These are phyloP conservation scores for Agrotis exclamationis DNA, from an alignment of 2,888 invertebrate genomes.

Conservation along the genomic window DNA sequence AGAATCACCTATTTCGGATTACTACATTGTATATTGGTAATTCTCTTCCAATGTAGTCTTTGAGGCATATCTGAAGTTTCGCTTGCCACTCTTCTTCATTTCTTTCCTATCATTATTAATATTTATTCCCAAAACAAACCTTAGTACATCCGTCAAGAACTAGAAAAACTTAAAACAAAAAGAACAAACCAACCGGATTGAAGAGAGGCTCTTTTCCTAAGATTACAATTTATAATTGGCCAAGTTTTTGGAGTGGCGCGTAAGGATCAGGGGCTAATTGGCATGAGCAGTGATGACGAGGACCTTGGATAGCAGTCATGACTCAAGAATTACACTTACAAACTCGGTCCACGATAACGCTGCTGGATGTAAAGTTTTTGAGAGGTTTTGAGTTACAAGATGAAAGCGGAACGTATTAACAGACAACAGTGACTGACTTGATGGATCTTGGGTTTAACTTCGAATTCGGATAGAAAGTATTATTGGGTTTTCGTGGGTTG, in stretches of 20 bases:
- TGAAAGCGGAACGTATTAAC: conserved; percentile 20
- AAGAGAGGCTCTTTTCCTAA: conserved; percentile 35
- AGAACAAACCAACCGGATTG: conserved; percentile 40
- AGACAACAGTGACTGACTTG: no score
- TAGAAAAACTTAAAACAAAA: conserved; percentile 24
- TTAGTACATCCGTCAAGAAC: background rate
- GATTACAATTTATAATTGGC: conserved; percentile 71
- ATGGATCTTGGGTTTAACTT: no score
- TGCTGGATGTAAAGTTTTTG: conserved; percentile 71
- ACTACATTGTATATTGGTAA: no score
- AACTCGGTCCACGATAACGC: conserved; percentile 77
- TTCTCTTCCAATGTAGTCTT: no score
- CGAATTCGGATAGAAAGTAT: no score
- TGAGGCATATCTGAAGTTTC: no score
- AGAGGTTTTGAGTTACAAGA: conserved; percentile 36
- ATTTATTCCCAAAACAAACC: background rate
- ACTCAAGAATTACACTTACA: conserved; percentile 78
- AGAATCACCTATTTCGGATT: no score
- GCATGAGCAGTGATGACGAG: conserved; percentile 69
- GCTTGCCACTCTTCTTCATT: no score
- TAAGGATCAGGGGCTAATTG: conserved; percentile 73
- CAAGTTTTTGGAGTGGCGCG: conserved; percentile 73
- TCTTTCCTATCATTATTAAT: no score
- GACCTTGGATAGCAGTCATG: conserved; percentile 72
- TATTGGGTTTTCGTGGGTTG: no score